Base-by-base conservation (phyloP, 2,797 vertebrate genomes). In the Halcyon chelicuti region DNA sequence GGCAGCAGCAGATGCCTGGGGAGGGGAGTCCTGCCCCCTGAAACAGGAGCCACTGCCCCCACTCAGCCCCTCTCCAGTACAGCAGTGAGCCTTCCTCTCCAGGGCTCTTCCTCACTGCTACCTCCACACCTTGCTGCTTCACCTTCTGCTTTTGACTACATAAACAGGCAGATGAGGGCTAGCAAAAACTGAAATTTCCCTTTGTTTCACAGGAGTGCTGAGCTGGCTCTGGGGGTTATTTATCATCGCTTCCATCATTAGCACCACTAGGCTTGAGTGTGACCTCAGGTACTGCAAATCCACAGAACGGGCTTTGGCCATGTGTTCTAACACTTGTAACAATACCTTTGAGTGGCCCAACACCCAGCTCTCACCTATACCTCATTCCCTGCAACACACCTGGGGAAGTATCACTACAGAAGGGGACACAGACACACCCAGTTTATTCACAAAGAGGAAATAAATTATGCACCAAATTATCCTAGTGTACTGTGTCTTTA, bases 341-440 rank as follows among this genome's bases (percentile, higher is more conserved):
- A 22, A 66, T 8, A 46, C 18, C 18, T 26, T 22, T 19, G 68
- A 58, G 68, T 3, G 25, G 21, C 35, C 60, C 14, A n/a, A 18
- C 37, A 70, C 31, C 49, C 39, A 44, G 3, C 37, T 62, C 52
- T 42, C 57, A 37, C n/a, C 1, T 1, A 10, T 10, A 60, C 21
- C 9, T 14, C 1, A 0, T 2, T 9, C 35, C 71, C 47, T 2
- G 0, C 29, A 52, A 42, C 37, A 18, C 4, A 42, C 4, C 58
- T 9, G 19, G 15, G 8, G 39, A 58, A 33, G 47, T 47, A n/a
- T 35, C 20, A 5, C 17, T 37, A 40, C 20, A 40, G 42, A 65
- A 44, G 44, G 35, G 14, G 28, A 35, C 7, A 60, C 1, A 35
- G 42, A 25, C 26, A 22, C 4, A 65, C 8, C 28, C 39, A n/a